Evolutionary conservation across 2,797 vertebrate genomes (phyloP).

Genomic region (Micrastur ruficollis): DNA sequence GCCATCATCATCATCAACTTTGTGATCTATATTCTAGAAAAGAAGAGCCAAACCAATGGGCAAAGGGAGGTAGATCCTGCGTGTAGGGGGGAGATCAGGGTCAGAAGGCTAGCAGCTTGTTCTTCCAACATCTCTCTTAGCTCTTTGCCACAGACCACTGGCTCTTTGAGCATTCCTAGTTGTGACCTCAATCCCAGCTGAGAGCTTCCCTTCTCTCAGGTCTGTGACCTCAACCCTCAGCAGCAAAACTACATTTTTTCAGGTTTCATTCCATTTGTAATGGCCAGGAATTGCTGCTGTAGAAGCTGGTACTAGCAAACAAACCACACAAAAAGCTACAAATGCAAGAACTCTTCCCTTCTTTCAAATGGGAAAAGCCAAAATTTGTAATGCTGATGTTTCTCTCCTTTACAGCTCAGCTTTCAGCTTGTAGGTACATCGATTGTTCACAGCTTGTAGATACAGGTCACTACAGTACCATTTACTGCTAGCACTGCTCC

Average conservation of each 20-base stretch:
- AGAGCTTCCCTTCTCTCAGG: not conserved
- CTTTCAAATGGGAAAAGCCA: not conserved
- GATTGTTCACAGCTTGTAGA: not conserved
- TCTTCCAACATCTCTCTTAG: not conserved
- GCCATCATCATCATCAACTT: not conserved
- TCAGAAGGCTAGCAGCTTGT: not conserved
- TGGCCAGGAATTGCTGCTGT: not conserved
- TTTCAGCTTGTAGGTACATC: not conserved
- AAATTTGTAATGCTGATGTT: not conserved
- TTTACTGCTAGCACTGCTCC: not conserved
- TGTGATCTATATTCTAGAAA: not conserved
- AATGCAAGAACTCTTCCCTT: not conserved
- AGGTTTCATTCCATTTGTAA: not conserved
- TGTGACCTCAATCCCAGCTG: not conserved
- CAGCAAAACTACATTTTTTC: not conserved
- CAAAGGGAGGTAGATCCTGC: not conserved
- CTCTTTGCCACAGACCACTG: not conserved
- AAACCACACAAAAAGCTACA: not conserved
- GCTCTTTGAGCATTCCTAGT: not conserved
- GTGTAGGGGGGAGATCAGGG: not conserved
- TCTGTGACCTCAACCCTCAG: not conserved
- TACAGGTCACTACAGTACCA: not conserved
- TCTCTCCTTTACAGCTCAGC: not conserved
- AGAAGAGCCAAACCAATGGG: not conserved
- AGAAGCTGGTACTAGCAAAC: not conserved